Evolutionary conservation across 2,113 vertebrate species (phyloP), one percentile per base, ranked within the genome.

Genomic region (Odocoileus hemionus): DNA sequence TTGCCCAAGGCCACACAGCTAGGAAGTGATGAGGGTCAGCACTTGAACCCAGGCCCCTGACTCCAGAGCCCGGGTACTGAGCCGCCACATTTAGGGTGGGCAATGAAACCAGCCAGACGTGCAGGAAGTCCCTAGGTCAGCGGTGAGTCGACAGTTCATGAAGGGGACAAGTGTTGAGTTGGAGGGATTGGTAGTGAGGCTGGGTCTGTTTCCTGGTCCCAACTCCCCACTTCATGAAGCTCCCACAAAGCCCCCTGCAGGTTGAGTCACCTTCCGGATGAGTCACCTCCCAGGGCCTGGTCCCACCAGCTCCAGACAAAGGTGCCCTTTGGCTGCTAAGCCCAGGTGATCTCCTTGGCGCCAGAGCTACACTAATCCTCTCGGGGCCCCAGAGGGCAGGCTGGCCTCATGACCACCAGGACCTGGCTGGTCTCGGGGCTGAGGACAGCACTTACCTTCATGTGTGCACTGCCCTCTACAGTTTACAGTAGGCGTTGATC

Each of bases 361-460:
- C 97, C 98, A 92, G 50, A 74, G 54, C 55, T 43, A 26, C 9
- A 5, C 11, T 98, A 97, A 98, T 97, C 98, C 96, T 95, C 86
- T 64, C 8, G 23, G 58, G 9, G 86, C 50, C 76, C 57, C 12
- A 43, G 61, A 39, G 52, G 70, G 52, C 55, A 67, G 89, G 45
- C 25, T 16, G 19, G 82, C 58, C 58, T 91, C 39, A 10, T n/a
- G 67, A 52, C 9, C 86, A 47, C n/a, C 11, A 43, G 61, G 70
- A n/a, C 36, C n/a, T 45, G 60, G 39, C 36, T 74, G 92, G 61
- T 39, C 83, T 84, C 3, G 28, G 79, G 58, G 50, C 57, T 12
- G 36, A 87, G 57, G 74, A 60, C 2, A 6, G 80, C n/a, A 45
- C 60, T 3, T 47, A 21, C 30, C 26, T 45, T n/a, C 15, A 11